Evolutionary conservation across 2,888 invertebrate species (phyloP), one percentile per base, ranked within the genome.

Genomic region (Nephrocerus scutellatus): DNA sequence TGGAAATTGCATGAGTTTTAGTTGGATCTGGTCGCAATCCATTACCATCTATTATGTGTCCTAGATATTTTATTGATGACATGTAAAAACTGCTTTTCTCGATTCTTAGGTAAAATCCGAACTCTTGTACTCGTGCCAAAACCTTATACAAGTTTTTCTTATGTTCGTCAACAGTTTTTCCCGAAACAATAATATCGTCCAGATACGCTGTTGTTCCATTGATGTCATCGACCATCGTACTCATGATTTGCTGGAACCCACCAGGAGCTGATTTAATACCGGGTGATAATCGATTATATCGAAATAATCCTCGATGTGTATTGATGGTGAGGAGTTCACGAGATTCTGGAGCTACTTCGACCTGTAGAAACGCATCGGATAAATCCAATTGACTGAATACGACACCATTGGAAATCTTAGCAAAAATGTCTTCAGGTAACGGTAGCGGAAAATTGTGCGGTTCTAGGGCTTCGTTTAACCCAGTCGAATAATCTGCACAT

Each of bases 401-500:
- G 7, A 14, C 44, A 33, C 42, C 36, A 16, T 47, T 36, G 13
- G 43, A 14, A 4, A 43, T 34, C 20, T 46, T 41, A 6, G 45
- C 29, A 30, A 51, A 41, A 15, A 49, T 49, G 20, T 53, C 50
- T 10, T 48, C 47, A 1, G 47, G 44, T 4, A 41, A 30, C 16
- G 48, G 48, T 9, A 46, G 33, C 16, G 48, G 48, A 36, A 42
- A 50, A 22, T 45, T 36, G 31, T 54, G 44, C 10, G 48, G 18
- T 36, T 50, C 46, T 5, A 50, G 16, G 5, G 39, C 35, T 8
- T 31, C 31, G 33, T 49, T 50, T 1, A 54, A 25, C 6, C 48
- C 49, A 7, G 50, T 50, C 23, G 47, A 49, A 10, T 45, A 52
- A 31, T 50, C 46, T 10, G 43, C 49, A 44, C 50, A 54, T 13